phyloP scores from a whole-genome alignment of 1,140 invertebrate genomes.

The Drosophila subpulchrella region DNA sequence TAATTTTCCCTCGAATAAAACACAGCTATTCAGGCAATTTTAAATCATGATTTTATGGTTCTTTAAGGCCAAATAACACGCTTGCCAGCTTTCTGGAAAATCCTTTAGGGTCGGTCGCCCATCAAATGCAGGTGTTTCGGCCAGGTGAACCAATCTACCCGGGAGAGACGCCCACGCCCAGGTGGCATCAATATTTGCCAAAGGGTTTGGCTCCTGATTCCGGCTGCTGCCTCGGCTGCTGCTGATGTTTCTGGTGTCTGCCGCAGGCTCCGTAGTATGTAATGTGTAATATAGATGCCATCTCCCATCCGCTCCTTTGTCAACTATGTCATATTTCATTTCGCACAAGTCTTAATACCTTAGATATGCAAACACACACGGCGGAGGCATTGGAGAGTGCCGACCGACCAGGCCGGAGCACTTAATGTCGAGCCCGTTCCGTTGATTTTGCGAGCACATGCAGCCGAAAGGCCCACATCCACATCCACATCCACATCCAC shows the following conservation, averaged over 20 bases:
- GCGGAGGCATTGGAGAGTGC: constrained; percentile 1
- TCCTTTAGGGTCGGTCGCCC: neutral
- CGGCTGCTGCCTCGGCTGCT: neutral
- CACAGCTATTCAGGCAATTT: neutral
- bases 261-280: constrained; percentile 36
- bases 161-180: constrained; percentile 3
- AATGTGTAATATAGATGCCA: constrained; percentile 62
- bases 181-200: constrained; percentile 53
- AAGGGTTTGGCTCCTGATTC: constrained; percentile 37
- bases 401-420: constrained; percentile 43
- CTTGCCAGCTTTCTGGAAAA: constrained; percentile 5
- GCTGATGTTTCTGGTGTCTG: constrained; percentile 14
- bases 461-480: constrained; percentile 14
- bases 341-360: constrained; percentile 75
- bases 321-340: constrained; percentile 81
- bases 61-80: constrained; percentile 28
- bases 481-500: constrained; percentile 9
- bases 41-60: constrained; percentile 6
- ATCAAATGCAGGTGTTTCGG: constrained; percentile 25
- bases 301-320: constrained; percentile 61
- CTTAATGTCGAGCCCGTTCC: constrained; percentile 72
- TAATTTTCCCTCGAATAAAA: constrained; percentile 22
- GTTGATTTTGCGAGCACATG: constrained; percentile 54
- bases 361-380: constrained; percentile 43
- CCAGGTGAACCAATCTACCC: constrained; percentile 22